phyloP scores from a whole-genome alignment of 2,797 vertebrate genomes.

The Onychomys arenicola region DNA sequence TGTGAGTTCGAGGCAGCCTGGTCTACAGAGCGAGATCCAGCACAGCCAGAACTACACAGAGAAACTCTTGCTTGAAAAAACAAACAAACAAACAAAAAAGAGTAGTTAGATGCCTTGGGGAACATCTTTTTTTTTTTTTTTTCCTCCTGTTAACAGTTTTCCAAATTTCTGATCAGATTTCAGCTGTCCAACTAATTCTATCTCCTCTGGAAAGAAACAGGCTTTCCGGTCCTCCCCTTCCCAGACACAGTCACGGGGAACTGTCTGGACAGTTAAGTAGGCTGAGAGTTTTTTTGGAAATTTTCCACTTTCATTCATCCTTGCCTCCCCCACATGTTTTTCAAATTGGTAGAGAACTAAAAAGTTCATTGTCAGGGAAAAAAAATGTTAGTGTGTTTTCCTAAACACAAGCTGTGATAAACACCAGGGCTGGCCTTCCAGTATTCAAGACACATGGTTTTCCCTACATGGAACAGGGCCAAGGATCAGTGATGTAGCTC shows the following conservation, averaged over 20 bases:
- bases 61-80: not conserved
- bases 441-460: constrained; percentile 8
- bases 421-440: constrained; percentile 7
- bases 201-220: constrained; percentile 64
- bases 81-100: not conserved
- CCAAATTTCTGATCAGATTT: constrained; percentile 51
- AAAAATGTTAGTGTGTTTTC: constrained; percentile 55
- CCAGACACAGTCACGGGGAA: constrained; percentile 32
- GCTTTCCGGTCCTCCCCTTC: not conserved
- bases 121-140: not conserved
- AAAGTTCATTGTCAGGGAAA: constrained; percentile 52
- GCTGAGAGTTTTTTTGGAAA: constrained; percentile 70
- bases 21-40: not conserved
- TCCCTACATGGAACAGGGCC: not conserved
- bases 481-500: not conserved
- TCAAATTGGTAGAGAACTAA: constrained; percentile 60
- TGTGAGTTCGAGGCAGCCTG: not conserved
- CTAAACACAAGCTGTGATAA: constrained; percentile 43
- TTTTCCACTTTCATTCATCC: constrained; percentile 70
- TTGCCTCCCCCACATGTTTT: constrained; percentile 31
- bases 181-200: constrained; percentile 15
- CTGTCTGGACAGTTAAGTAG: constrained; percentile 55
- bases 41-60: not conserved
- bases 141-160: constrained; percentile 62
- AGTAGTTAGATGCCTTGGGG: constrained; percentile 25